Base-by-base conservation (phyloP, 2,797 vertebrate species). In the Neostethus bicornis region DNA sequence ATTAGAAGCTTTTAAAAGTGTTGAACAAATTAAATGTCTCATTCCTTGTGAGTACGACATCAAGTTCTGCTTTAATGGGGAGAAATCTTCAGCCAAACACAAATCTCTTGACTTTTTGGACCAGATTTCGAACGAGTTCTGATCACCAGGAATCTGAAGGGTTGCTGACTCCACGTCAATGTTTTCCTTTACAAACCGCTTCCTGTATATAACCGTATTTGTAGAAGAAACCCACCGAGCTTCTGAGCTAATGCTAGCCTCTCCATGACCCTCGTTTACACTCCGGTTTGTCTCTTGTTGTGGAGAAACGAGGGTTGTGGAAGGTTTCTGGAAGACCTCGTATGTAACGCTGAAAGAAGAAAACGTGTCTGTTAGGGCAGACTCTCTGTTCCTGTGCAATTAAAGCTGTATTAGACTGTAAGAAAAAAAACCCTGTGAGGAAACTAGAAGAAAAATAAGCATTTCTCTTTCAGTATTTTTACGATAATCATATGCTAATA, bases 401-500 rank as follows among this genome's bases (percentile, higher is more conserved):
- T 87, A 73, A 88, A 89, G 74, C 71, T 91, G 89, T 88, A 80
- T 82, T 85, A 84, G 84, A 85, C 85, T 88, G 87, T 85, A 83
- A 77, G 77, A 70, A 60, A 65, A 67, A 56, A 74, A 25, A 31
- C 2, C 29, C 72, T 19, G 28, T 42, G 71, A 66, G 72, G 79
- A 88, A 84, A 80, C 80, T 70, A 80, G 70, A 83, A 84, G 72
- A 81, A 87, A 89, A 88, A 87, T 83, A 86, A 75, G 75, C 86
- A 85, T 89, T 87, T 86, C 84, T 91, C 86, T 87, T 88, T 91
- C 84, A 82, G 83, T 90, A 91, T 90, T 91, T 91, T 91, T 90
- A 89, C 83, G 82, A 87, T 91, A 86, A 91, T 89, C 86, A 91
- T 88, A 90, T 91, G 89, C 88, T 89, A 91, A 91, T 91, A 90